Evolutionary conservation across 2,113 vertebrate species (phyloP), one percentile per base, ranked within the genome.

Genomic region (Ammodytes marinus): DNA sequence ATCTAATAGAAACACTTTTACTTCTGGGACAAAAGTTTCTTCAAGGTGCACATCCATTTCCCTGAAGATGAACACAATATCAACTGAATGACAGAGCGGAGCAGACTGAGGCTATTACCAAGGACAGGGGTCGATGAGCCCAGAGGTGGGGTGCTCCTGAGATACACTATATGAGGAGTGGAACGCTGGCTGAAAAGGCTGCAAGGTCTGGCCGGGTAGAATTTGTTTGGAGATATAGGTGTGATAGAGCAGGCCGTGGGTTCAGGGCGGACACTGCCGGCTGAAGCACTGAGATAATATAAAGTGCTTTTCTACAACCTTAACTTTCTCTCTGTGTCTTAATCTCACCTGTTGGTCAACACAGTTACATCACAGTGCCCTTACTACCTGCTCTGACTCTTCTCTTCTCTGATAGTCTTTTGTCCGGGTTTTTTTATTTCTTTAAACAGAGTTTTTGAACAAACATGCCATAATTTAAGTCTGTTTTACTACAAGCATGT

Each of bases 281-380:
- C 89, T 90, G 84, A 82, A 67, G 79, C 77, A 4, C 47, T 14
- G 27, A 75, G 86, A 89, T 85, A 88, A 82, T 85, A 88, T 49
- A 73, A 89, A 89, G 73, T 82, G 37, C 61, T 69, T 83, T 77
- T 80, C 63, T 79, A 49, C 77, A 71, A 55, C 68, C 42, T 79
- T 61, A 70, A 77, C 65, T 74, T 68, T 70, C 68, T 39, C 47
- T 68, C 15, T 6, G 15, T 76, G 77, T 81, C 61, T 79, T 50
- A 37, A 60, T 74, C 45, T 76, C 63, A 82, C 72, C 79, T 83
- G 85, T 85, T 85, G 71, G 43, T 75, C 37, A 63, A 35, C 17
- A 37, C 58, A 69, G 45, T 57, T 65, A 69, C 4, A 55, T 13
- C 52, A 0, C 67, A 39, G 27, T 37, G 50, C 45, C 43, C 37